Percentiles rank a stretch among this genome's conserved stretches.
Evolutionary conservation across 1,140 invertebrate species (phyloP).

Genomic region (Episyrphus balteatus): DNA sequence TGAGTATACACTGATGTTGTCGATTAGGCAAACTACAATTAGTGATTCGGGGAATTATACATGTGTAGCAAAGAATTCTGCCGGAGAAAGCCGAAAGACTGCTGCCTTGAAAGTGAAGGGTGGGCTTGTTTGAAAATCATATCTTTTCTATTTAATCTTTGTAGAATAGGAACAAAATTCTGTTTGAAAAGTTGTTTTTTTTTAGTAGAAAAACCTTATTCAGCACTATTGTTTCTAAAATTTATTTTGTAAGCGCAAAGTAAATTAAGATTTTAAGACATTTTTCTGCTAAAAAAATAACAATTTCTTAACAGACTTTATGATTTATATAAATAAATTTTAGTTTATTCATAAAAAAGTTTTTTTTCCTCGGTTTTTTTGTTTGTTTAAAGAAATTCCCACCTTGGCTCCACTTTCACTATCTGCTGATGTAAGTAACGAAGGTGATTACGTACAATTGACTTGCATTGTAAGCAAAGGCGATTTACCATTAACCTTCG

Average conservation of each 20-base stretch:
- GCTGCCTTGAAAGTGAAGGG: constrained; percentile 47
- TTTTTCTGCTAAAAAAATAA: constrained; percentile 1
- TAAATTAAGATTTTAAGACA: too few species aligned
- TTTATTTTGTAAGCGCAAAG: too few species aligned
- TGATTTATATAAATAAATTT: constrained; percentile 4
- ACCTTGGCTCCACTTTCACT: constrained; percentile 66
- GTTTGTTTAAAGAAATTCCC: constrained; percentile 48
- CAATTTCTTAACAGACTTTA: constrained; percentile 24
- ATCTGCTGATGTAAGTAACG: constrained; percentile 61
- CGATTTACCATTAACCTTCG: constrained; percentile 54
- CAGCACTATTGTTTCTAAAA: background rate
- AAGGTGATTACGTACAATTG: constrained; percentile 58
- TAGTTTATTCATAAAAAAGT: background rate
- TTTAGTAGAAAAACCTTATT: background rate
- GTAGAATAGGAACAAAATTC: constrained; percentile 37
- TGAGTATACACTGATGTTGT: constrained; percentile 53
- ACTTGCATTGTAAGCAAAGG: constrained; percentile 59
- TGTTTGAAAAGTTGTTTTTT: constrained; percentile 39
- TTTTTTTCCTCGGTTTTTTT: constrained; percentile 5
- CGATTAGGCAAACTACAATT: constrained; percentile 57
- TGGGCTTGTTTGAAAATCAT: constrained; percentile 14
- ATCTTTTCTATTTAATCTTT: background rate
- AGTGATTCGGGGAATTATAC: constrained; percentile 52
- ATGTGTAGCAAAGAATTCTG: constrained; percentile 53
- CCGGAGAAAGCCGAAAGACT: constrained; percentile 45